These are phyloP conservation scores for Taenioides sp. DNA, from an alignment of 2,797 vertebrate species.

Conservation along the genomic window DNA sequence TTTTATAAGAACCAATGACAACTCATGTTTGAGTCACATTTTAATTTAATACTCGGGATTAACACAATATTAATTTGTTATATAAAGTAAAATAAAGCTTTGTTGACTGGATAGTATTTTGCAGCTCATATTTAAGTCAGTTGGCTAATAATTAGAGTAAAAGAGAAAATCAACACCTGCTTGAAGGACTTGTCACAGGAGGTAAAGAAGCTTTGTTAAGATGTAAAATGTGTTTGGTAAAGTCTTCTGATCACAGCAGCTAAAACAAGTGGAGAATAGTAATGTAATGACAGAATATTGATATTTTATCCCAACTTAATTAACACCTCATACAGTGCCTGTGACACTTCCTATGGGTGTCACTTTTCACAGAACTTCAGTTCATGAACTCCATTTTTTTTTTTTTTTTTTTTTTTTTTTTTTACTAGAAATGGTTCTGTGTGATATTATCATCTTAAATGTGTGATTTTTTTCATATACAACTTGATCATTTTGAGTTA, in stretches of 20 bases:
- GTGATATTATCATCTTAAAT: neutral
- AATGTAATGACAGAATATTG: neutral
- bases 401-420: neutral
- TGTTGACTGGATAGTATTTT: too few species aligned
- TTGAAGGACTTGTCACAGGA: neutral
- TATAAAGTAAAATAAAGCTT: neutral
- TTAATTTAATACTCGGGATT: neutral
- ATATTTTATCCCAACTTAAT: conserved; percentile 1
- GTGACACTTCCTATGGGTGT: neutral
- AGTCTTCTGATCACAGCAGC: neutral
- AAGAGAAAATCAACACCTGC: neutral
- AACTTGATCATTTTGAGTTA: conserved; percentile 7
- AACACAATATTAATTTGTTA: neutral
- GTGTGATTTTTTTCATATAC: conserved; percentile 12
- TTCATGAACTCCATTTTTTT: neutral
- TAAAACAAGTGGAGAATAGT: neutral
- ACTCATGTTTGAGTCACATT: neutral
- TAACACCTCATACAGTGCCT: neutral
- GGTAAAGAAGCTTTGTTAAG: neutral
- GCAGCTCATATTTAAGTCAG: neutral
- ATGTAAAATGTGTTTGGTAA: neutral
- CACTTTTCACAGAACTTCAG: neutral
- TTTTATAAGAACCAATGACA: neutral
- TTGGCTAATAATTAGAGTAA: neutral
- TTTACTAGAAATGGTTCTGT: neutral